These are phyloP conservation scores for Takifugu rubripes DNA, from an alignment of 2,797 vertebrate species.

Conservation along the genomic window DNA sequence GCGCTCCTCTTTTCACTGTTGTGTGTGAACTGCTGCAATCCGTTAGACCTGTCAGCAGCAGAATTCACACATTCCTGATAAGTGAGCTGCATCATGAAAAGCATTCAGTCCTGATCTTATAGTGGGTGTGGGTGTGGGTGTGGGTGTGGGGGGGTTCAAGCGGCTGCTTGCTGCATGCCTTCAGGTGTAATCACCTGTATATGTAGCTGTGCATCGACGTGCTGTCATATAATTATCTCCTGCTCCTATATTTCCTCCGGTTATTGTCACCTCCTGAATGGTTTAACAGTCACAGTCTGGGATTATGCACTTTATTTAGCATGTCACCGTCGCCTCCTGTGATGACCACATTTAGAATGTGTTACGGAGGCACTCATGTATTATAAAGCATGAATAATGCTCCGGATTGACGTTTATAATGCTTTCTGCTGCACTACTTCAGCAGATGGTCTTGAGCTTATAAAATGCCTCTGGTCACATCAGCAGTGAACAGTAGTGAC, in stretches of 20 bases:
- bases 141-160: slow-evolving; percentile 27
- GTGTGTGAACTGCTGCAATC: slow-evolving; percentile 56
- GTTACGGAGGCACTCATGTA: not conserved
- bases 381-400: not conserved
- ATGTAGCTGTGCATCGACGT: slow-evolving; percentile 83
- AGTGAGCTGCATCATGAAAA: slow-evolving; percentile 50
- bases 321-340: slow-evolving; percentile 1
- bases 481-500: too few relatives aligned
- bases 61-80: slow-evolving; percentile 58
- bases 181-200: slow-evolving; percentile 52
- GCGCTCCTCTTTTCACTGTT: slow-evolving; percentile 58
- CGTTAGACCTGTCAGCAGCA: slow-evolving; percentile 61
- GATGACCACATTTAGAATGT: not conserved
- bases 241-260: slow-evolving; percentile 15
- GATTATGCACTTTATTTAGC: slow-evolving; percentile 10
- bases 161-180: slow-evolving; percentile 45
- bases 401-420: not conserved
- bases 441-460: not conserved
- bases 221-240: slow-evolving; percentile 9
- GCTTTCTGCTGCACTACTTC: not conserved
- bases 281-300: slow-evolving; percentile 15
- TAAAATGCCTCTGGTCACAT: too few relatives aligned
- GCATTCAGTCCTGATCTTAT: slow-evolving; percentile 19
- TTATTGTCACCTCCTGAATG: slow-evolving; percentile 25
- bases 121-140: too few relatives aligned